Evolutionary conservation across 2,888 invertebrate species (phyloP).

Genomic region (Podabrus alpinus): DNA sequence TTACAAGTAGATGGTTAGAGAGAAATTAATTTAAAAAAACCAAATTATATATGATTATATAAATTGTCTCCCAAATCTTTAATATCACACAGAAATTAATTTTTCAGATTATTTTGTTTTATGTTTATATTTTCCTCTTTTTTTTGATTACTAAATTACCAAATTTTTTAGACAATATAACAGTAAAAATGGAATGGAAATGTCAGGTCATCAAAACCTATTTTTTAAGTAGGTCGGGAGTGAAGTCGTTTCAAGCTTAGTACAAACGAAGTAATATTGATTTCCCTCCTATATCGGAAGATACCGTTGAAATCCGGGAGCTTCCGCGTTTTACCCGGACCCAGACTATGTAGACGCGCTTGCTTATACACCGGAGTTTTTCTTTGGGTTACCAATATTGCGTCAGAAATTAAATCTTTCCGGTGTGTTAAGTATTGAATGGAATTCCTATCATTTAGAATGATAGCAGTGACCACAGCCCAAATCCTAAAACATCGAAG

Average conservation of each 20-base stretch:
- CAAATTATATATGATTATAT: not conserved
- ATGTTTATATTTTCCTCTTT: too few relatives aligned
- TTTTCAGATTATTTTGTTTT: not conserved
- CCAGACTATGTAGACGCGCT: conserved; percentile 45
- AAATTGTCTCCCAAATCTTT: not conserved
- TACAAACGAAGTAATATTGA: conserved; percentile 23
- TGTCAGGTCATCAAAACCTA: conserved; percentile 26
- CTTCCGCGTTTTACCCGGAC: conserved; percentile 44
- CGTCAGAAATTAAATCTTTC: conserved; percentile 7
- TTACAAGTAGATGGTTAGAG: not conserved
- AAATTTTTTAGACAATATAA: not conserved
- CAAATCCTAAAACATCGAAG: not conserved
- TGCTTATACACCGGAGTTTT: conserved; percentile 36
- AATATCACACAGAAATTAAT: not conserved
- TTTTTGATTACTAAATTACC: too few relatives aligned
- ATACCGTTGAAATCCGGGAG: conserved; percentile 33
- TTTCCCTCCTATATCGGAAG: conserved; percentile 17
- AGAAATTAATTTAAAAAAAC: not conserved
- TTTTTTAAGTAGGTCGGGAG: conserved; percentile 29
- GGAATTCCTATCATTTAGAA: not conserved
- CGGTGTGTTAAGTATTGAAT: not conserved
- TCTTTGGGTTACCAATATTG: conserved; percentile 20
- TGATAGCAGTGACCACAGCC: not conserved
- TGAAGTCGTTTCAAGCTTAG: conserved; percentile 16
- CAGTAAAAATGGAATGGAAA: not conserved